phyloP scores from a whole-genome alignment of 2,797 vertebrate genomes.

The Myotis findleyi region DNA sequence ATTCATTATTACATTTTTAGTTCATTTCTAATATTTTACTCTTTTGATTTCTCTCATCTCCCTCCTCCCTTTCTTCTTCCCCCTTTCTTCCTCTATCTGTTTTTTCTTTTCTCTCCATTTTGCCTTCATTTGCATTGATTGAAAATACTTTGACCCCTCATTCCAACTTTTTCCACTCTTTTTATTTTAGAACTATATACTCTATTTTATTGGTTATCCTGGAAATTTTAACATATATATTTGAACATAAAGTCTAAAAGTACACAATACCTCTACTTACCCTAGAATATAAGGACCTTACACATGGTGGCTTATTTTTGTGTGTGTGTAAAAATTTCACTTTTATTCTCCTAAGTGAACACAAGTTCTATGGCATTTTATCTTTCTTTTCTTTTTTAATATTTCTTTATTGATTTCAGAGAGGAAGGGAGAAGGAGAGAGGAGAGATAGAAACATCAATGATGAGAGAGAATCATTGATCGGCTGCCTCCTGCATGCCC shows the following conservation, averaged over 20 bases:
- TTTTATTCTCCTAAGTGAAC: not conserved
- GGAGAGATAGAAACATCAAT: too few relatives aligned
- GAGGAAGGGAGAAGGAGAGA: too few relatives aligned
- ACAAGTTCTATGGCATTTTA: not conserved
- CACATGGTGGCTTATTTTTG: not conserved
- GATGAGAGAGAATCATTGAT: too few relatives aligned
- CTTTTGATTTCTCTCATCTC: not conserved
- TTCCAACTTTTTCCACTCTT: not conserved
- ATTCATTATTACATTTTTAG: not conserved
- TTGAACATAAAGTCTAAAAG: not conserved
- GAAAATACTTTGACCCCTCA: not conserved
- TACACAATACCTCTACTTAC: not conserved
- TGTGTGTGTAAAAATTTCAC: not conserved
- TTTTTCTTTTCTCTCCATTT: not conserved
- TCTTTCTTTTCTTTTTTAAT: too few relatives aligned
- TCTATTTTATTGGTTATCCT: not conserved
- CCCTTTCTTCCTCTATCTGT: not conserved
- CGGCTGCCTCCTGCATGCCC: too few relatives aligned
- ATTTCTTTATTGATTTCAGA: too few relatives aligned
- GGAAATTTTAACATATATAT: not conserved
- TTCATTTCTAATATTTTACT: not conserved
- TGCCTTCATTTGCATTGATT: not conserved
- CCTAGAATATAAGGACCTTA: not conserved
- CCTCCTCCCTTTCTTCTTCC: not conserved
- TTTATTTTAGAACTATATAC: not conserved